Base-by-base conservation (phyloP, 2,888 invertebrate genomes). In the Lottia scabra region DNA sequence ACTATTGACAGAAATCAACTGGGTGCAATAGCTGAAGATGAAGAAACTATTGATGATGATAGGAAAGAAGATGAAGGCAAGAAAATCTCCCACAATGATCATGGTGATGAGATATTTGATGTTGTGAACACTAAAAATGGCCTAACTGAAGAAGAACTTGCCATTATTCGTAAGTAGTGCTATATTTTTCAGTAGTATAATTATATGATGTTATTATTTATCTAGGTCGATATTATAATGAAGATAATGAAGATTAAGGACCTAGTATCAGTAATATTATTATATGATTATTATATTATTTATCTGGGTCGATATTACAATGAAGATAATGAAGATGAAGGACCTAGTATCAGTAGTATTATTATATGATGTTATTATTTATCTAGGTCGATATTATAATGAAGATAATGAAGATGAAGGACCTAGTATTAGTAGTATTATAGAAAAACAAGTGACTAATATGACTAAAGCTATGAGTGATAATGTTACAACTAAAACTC, bases 241-340 rank as follows among this genome's bases (percentile, higher is more conserved):
- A 56, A 56, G 56, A 56, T 56, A 6, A 56, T 23, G 84, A 85
- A 63, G 85, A 83, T 30, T 87, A 89, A 43, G 88, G 88, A 0
- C 88, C 88, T 12, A 87, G 85, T 72, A 83, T 89, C 10, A 81
- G 84, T 19, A 67, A 71, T 19, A 81, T 89, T 56, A 83, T 89
- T n/a, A 16, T 45, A n/a, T 16, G 16, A n/a, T 66, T 15, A 15
- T 67, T 67, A 26, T 45, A 13, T 45, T 27, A 16, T 26, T 26
- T 13, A 26, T 26, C 23, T 15, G 5, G 27, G 16, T 67, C n/a
- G 81, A 26, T 81, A 83, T 64, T 81, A 83, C 76, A 81, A 81
- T 45, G 84, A 85, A 48, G 84, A 56, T 56, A 19, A 19, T 12
- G 56, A 56, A 23, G 85, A 83, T 30, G 88, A 89, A 43, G 88